Percentiles rank a stretch among this genome's conserved stretches.
phyloP scores from a whole-genome alignment of 2,797 vertebrate genomes.

The Smutsia temminckii region DNA sequence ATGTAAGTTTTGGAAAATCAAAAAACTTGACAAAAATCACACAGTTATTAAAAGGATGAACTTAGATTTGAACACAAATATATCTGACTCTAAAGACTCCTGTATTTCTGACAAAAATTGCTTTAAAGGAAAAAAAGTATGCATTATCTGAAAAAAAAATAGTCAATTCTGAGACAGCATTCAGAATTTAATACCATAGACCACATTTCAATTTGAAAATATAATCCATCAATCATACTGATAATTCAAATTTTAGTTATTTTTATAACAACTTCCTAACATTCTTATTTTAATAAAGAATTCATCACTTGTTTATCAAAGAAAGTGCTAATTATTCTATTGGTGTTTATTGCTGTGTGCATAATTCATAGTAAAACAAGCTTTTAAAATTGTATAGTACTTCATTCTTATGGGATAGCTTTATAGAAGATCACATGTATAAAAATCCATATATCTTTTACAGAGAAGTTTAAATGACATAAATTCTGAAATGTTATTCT shows the following conservation, averaged over 20 bases:
- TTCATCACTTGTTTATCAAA: constrained; percentile 9
- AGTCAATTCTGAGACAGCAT: background rate
- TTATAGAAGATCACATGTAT: constrained; percentile 44
- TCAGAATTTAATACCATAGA: background rate
- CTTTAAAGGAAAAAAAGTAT: background rate
- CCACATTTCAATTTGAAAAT: background rate
- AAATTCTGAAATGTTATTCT: constrained; percentile 43
- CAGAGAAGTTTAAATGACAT: constrained; percentile 46
- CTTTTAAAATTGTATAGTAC: constrained; percentile 57
- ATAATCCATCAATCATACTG: background rate
- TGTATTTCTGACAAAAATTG: background rate
- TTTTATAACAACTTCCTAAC: background rate
- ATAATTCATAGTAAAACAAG: constrained; percentile 53
- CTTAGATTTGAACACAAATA: background rate
- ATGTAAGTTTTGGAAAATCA: background rate
- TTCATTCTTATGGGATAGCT: constrained; percentile 44
- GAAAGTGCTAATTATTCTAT: constrained; percentile 23
- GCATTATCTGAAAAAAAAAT: background rate
- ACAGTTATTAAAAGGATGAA: background rate
- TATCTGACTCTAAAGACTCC: background rate
- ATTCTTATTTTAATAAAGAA: background rate
- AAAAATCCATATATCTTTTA: constrained; percentile 57
- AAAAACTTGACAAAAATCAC: background rate
- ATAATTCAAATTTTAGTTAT: background rate
- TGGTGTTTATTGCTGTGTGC: background rate